Evolutionary conservation across 2,888 invertebrate species (phyloP).

Genomic region (Amblyteles armatorius): DNA sequence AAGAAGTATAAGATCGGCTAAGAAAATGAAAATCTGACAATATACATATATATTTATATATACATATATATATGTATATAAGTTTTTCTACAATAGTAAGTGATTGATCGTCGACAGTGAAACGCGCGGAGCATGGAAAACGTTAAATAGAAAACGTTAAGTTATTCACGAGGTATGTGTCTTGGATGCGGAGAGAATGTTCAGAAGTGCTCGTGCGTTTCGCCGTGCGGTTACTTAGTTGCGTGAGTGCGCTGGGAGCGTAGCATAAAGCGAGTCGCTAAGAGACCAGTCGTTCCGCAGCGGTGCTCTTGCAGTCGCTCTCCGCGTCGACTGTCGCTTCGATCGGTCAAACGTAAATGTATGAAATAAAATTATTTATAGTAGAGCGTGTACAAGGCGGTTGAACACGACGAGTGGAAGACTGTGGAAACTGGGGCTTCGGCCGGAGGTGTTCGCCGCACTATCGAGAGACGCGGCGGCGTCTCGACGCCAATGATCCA

Average conservation of each 20-base stretch:
- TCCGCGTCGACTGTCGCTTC: conserved; percentile 45
- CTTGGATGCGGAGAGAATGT: conserved; percentile 32
- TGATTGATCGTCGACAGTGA: conserved; percentile 11
- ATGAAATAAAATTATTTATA: conserved; percentile 73
- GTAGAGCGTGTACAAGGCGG: conserved; percentile 48
- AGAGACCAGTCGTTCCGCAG: conserved; percentile 38
- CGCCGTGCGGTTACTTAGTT: conserved; percentile 11
- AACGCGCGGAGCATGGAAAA: conserved; percentile 35
- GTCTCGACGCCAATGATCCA: too few species aligned
- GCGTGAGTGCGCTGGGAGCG: conserved; percentile 34
- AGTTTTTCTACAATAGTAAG: neutral
- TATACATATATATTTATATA: too few species aligned
- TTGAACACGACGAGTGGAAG: neutral
- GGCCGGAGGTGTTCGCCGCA: neutral
- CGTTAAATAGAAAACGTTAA: conserved; percentile 48
- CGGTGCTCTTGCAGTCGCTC: conserved; percentile 29
- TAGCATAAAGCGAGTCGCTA: conserved; percentile 34
- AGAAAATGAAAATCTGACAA: too few species aligned
- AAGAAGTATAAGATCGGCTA: too few species aligned
- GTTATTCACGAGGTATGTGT: conserved; percentile 22
- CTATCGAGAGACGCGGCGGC: too few species aligned
- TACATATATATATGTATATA: too few species aligned
- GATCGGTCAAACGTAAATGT: conserved; percentile 72
- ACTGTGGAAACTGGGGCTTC: conserved; percentile 2
- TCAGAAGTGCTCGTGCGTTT: conserved; percentile 18